Conservation (phyloP, 2,888 invertebrate species). For the Andrena haemorrhoa region DNA sequence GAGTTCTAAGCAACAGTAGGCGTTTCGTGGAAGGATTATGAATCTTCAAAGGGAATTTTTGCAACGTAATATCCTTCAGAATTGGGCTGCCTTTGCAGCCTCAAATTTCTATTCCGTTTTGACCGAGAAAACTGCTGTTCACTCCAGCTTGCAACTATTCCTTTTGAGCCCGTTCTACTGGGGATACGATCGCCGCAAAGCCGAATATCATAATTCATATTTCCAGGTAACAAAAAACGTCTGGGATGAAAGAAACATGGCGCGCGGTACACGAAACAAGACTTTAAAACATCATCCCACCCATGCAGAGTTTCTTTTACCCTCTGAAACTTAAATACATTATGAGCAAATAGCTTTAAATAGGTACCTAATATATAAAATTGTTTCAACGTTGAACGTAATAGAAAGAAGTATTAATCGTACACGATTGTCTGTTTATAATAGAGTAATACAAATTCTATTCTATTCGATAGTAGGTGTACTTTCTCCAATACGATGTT, state of each 20-base stretch:
- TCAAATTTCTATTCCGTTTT: constrained; percentile 78
- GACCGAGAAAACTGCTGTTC: constrained; percentile 82
- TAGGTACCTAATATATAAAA: no score
- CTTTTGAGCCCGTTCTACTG: constrained; percentile 50
- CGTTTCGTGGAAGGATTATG: constrained; percentile 68
- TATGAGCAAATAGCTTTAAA: no score
- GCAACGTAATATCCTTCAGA: constrained; percentile 82
- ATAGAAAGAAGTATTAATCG: no score
- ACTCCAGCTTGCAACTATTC: constrained; percentile 83
- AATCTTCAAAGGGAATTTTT: constrained; percentile 76
- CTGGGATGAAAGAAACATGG: constrained; percentile 15
- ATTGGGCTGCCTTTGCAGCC: constrained; percentile 78
- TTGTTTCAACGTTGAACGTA: no score
- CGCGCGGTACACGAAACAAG: constrained; percentile 22
- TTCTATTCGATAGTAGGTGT: no score
- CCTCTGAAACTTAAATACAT: no score
- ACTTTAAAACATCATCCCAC: constrained; percentile 1
- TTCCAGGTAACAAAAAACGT: constrained; percentile 61
- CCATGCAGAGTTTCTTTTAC: neutral
- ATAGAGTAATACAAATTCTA: no score
- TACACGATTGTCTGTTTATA: no score
- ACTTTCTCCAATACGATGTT: no score
- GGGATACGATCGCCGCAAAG: constrained; percentile 51
- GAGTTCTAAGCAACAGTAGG: constrained; percentile 19
- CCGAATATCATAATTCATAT: constrained; percentile 62